Evolutionary conservation across 2,113 vertebrate genomes (phyloP), one percentile per base, ranked within the genome.

Genomic region (Sakesphorus luctuosus): DNA sequence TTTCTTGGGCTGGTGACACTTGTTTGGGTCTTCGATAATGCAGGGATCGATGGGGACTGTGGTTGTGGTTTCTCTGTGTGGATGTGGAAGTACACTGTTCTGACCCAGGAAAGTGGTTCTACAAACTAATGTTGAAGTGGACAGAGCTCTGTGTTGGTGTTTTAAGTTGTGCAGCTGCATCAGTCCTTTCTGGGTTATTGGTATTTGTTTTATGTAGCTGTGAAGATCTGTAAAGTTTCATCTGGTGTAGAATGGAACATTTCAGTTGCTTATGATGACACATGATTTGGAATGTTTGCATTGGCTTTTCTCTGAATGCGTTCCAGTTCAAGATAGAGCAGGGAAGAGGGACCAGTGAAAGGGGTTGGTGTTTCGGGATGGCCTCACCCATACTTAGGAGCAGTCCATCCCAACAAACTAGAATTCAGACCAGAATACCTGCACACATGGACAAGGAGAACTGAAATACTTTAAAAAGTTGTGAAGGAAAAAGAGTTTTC

Each of bases 241-340:
- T n/a, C 24, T 56, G 13, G 55, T 29, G 12, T 69, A 9, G 81
- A 87, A 18, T 29, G 19, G n/a, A 71, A 18, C 19, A 53, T n/a
- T 31, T 63, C 35, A 2, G 0, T 31, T 65, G 33, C 44, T 76
- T 3, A 2, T 1, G 19, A 14, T n/a, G 46, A 49, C 6, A 13
- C 3, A 0, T 73, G n/a, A 18, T 40, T 24, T 87, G 84, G 87
- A 65, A 71, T 4, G 10, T 76, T 80, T 84, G 49, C 26, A 12
- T 25, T 65, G 65, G 19, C 46, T 18, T 87, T 67, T 74, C 16
- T 73, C 68, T 86, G 44, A 26, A 5, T 46, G 4, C 17, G 9
- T 68, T 85, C 55, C 44, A 29, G 72, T 49, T 90, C 25, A 73
- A 21, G 53, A 19, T 68, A 7, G 1, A 12, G 11, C 43, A 59